phyloP scores from a whole-genome alignment of 2,113 vertebrate species.

The Petrocephalus zakoni region DNA sequence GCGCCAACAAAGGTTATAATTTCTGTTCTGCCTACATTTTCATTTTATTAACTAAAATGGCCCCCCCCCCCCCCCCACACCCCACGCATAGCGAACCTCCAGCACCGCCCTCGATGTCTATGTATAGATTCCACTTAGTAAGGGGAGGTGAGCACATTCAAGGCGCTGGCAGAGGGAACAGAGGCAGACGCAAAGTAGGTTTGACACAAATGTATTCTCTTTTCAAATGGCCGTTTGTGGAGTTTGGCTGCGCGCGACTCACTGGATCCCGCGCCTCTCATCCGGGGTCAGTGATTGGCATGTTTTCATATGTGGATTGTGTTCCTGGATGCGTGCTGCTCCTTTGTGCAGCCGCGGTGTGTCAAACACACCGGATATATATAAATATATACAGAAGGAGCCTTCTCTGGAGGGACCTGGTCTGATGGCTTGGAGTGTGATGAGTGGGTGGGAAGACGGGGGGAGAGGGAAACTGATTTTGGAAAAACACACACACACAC shows the following conservation, averaged over 20 bases:
- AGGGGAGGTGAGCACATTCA: conserved; percentile 11
- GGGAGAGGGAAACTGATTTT: neutral
- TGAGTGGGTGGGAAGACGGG: neutral
- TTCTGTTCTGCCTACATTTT: no score
- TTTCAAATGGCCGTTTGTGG: conserved; percentile 50
- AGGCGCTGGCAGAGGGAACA: neutral
- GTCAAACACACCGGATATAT: conserved; percentile 53
- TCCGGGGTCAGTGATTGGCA: conserved; percentile 54
- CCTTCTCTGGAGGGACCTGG: neutral
- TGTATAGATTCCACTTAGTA: neutral
- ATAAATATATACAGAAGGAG: conserved; percentile 30
- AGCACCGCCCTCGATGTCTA: neutral
- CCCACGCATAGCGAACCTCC: neutral
- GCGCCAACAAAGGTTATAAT: no score
- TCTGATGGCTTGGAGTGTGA: neutral
- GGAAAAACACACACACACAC: conserved; percentile 8
- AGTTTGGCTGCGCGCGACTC: conserved; percentile 26
- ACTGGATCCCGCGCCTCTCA: conserved; percentile 17
- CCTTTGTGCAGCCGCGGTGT: conserved; percentile 47
- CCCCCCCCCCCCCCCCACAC: neutral
- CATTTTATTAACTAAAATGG: no score
- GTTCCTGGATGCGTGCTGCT: conserved; percentile 42
- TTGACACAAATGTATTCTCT: conserved; percentile 61
- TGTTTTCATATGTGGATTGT: conserved; percentile 59
- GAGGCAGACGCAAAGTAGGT: conserved; percentile 43